Base-by-base conservation (phyloP, 2,888 invertebrate species). In the Luperina nickerlii region DNA sequence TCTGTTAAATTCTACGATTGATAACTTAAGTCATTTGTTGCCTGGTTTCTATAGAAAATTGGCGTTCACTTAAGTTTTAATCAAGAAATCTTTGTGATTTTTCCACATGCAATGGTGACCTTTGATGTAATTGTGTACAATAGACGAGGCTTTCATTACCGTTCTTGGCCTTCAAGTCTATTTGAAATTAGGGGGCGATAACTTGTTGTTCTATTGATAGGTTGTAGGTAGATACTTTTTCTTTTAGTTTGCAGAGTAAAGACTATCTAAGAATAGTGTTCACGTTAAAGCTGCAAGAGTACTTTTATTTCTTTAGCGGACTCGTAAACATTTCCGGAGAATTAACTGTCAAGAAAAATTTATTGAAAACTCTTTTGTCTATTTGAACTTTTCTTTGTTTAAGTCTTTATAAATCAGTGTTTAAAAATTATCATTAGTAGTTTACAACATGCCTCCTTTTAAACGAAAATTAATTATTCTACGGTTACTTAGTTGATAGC, bases 91-190 rank as follows among this genome's bases (percentile, higher is more conserved):
- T 82, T 83, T 88, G 74, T 87, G 83, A 76, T 80, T 62, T 82
- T 85, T 82, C 73, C 80, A 84, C 90, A 90, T 90, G 89, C 87
- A 81, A 88, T 76, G 67, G 75, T 72, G 72, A 82, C 74, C 81
- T 84, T 85, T 81, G 32, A 66, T 79, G 75, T 48, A 72, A 77
- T 73, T 65, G 76, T 85, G 66, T 78, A 66, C 57, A 51, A 76
- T 60, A 82, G 74, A 77, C 74, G 73, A 68, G 27, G 42, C 69
- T 51, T 79, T 76, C 74, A 73, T 79, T 76, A 68, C 60, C 8
- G 66, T 84, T 68, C 65, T 74, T 75, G 62, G 70, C 73, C 66
- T 86, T 79, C 48, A 38, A 74, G 69, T 78, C 42, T 54, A 82
- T 62, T 79, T 66, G 45, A 54, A 45, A 60, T 69, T 38, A 75